Evolutionary conservation across 2,888 invertebrate species (phyloP), one percentile per base, ranked within the genome.

Genomic region (Rutpela maculata): DNA sequence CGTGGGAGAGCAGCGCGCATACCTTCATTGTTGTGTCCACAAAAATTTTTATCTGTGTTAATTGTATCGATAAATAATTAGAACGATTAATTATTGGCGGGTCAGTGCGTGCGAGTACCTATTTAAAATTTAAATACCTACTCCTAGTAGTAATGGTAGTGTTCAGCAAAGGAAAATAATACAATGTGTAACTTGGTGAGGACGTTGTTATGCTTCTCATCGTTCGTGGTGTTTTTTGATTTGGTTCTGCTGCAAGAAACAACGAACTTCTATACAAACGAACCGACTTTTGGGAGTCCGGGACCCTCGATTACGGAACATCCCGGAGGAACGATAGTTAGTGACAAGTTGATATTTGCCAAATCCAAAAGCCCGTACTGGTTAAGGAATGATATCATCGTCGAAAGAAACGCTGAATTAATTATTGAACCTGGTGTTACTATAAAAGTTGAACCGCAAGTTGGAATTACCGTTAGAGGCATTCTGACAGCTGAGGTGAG

Each of bases 391-490:
- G 96, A 97, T 90, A 91, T 98, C 76, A 91, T 95, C 84, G 92
- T 98, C 70, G 95, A 95, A 84, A 91, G 93, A 81, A 94, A 94
- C 79, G 97, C 95, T 0, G 95, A 95, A 86, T 91, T 99, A 85
- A 92, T 95, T 73, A 93, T 99, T 76, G 97, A 98, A 88, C 94
- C 98, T 15, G 99, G 99, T 31, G 97, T 98, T 0, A 95, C 95
- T 86, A 91, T 99, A 73, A 93, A 95, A 84, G 98, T 99, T 89
- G 95, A 96, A 6, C 96, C 98, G 2, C 97, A 97, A 91, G 94
- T 96, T 85, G 99, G 99, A 80, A 94, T 99, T 87, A 98, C 97
- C 35, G 95, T 99, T 63, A 93, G 96, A 86, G 99, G 99, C 84
- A 93, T 95, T 82, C 91, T 99, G 38, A 93, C 94, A 77, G 98